Percentiles rank a stretch among this genome's conserved stretches.
phyloP scores from a whole-genome alignment of 2,113 vertebrate genomes.

The Carassius auratus region DNA sequence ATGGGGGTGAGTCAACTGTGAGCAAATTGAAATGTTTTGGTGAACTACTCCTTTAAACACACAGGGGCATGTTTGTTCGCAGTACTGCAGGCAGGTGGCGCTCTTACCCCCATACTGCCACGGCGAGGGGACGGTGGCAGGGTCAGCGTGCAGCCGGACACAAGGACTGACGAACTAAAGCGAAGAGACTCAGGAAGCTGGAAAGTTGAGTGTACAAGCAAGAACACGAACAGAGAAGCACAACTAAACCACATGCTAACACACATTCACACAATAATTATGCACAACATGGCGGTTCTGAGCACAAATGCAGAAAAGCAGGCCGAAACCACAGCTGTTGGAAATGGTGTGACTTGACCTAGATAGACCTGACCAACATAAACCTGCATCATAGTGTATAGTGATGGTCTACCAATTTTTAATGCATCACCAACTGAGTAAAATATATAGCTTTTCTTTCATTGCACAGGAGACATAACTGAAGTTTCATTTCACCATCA shows the following conservation, averaged over 20 bases:
- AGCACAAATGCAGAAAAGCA: not conserved
- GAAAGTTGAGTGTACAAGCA: constrained; percentile 52
- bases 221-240: constrained; percentile 14
- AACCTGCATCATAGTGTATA: not conserved
- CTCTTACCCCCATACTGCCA: constrained; percentile 82
- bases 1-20: no score
- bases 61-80: not conserved
- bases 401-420: not conserved
- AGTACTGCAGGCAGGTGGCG: not conserved
- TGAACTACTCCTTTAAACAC: not conserved
- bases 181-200: constrained; percentile 84
- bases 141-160: constrained; percentile 74
- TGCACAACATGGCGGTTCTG: not conserved
- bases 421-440: not conserved
- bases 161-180: constrained; percentile 81
- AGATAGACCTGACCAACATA: not conserved
- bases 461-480: not conserved
- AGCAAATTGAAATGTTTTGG: no score
- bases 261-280: constrained; percentile 1
- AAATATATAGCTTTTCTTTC: not conserved
- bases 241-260: constrained; percentile 34
- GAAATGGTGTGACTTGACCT: constrained; percentile 3
- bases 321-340: not conserved
- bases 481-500: not conserved
- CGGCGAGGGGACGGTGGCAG: constrained; percentile 80